Base-by-base conservation (phyloP, 2,888 invertebrate species). In the Thera obeliscata region DNA sequence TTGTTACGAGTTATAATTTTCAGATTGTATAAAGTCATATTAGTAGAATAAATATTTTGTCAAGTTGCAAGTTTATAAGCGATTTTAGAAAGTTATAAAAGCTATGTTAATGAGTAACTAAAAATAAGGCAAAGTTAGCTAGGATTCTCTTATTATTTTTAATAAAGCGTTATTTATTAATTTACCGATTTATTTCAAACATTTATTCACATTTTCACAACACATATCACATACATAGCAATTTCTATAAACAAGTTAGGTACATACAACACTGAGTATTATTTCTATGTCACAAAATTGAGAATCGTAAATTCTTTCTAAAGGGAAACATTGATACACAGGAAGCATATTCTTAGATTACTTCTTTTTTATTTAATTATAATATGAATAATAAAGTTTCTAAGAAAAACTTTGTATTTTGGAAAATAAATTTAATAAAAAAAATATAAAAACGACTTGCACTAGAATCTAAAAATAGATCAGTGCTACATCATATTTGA, bases 171-270 rank as follows among this genome's bases (percentile, higher is more conserved):
- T 69, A 69, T 66, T 63, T 69, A 67, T 67, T 67, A 67, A 9
- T 48, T 8, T 7, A 2, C 50, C 52, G 50, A 4, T 62, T 63
- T 59, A 43, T 55, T 69, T 69, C 48, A 48, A 72, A 72, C 60
- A 67, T 75, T 75, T 75, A 75, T 69, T 73, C 57, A 67, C 67
- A 64, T 71, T 68, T 64, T 70, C 67, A 71, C 62, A 73, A 68
- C 63, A 67, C 71, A 68, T 61, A 66, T 70, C 69, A 69, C 64
- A 68, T 65, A 61, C 62, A 68, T 65, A 60, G 55, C 64, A 70
- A 71, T 54, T 33, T 66, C 66, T 68, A 71, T 64, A 66, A 58
- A 67, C 66, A 69, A 63, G 55, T 64, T 64, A 61, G 22, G 6
- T 22, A 22, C 2, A 33, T 56, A 56, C 57, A 62, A 65, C 59